Base-by-base conservation (phyloP, 2,888 invertebrate genomes). In the Melipona beecheii region DNA sequence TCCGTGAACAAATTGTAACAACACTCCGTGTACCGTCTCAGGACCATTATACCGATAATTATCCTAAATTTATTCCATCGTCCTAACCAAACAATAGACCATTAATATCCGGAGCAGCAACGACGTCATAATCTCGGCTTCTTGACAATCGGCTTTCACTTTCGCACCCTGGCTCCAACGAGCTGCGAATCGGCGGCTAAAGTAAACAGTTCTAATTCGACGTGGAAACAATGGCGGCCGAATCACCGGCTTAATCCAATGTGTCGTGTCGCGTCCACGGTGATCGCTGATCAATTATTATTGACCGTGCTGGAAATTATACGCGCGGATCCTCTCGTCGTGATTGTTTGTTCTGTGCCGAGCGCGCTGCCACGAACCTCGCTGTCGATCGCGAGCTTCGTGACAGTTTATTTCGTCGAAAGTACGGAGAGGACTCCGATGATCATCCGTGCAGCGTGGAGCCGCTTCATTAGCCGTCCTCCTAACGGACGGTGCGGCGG, bases 401-500 rank as follows among this genome's bases (percentile, higher is more conserved):
- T 52, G 73, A 56, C 27, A 73, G 84, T 84, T 87, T 84, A 82
- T 86, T 86, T 89, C 77, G 74, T 79, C 75, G 82, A 78, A 54
- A 75, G n/a, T 50, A 24, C 21, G 43, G 71, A 60, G 24, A 24
- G 24, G 24, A 60, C 24, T 43, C 31, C 27, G 65, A 66, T 78
- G 80, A 72, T 75, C 75, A 66, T 62, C 66, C 88, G 81, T 75
- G 72, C 66, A 66, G 62, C 21, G 64, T 19, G 31, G 21, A 36
- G n/a, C 3, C 80, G 82, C 84, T 89, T 89, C 87, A 89, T 88
- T 88, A 84, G 73, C 71, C 74, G 77, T 82, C 43, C 78, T 78
- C 71, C 64, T 66, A 65, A 52, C 62, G 76, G 68, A 64, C 73
- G 74, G 58, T 68, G 66, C 78, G 69, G 73, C 74, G 72, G 86